These are phyloP conservation scores for Porites australiensis DNA, from an alignment of 64 coral and sea anemone genomes.

Conservation along the genomic window DNA sequence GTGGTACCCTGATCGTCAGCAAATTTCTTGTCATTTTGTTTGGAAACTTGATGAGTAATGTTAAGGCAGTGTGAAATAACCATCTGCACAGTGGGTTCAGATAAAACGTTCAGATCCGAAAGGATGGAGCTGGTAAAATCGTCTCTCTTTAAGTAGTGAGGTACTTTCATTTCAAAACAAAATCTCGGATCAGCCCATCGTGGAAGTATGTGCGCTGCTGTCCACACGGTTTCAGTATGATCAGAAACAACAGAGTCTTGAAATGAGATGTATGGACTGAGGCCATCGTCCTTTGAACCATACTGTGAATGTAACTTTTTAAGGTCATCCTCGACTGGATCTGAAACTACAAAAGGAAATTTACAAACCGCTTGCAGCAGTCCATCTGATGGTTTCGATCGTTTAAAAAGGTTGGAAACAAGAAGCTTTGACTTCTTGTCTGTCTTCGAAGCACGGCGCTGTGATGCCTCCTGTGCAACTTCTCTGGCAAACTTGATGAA, in stretches of 20 bases:
- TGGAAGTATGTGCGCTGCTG: conserved; percentile 39
- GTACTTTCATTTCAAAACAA: background rate
- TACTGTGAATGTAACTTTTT: conserved; percentile 17
- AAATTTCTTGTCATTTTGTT: background rate
- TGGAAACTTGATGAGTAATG: background rate
- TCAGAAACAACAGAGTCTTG: conserved; percentile 38
- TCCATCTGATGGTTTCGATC: background rate
- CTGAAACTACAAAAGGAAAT: conserved; percentile 30
- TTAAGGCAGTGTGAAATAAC: conserved; percentile 44
- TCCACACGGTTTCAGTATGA: conserved; percentile 35
- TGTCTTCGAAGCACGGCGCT: background rate
- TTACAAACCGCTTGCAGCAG: conserved; percentile 20
- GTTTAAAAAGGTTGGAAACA: conserved; percentile 1
- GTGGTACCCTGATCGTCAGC: background rate
- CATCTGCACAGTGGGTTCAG: background rate
- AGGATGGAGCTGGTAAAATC: background rate
- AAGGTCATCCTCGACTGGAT: background rate
- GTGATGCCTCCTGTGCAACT: conserved; percentile 31
- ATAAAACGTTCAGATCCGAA: background rate
- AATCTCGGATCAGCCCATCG: conserved; percentile 9
- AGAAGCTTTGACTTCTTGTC: conserved; percentile 38
- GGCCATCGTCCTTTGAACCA: background rate
- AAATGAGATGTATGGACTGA: conserved; percentile 42
- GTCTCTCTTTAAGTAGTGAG: too few relatives aligned
- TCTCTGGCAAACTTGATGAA: conserved; percentile 52